These are phyloP conservation scores for Leuciscus waleckii DNA, from an alignment of 2,797 vertebrate genomes.

Conservation along the genomic window DNA sequence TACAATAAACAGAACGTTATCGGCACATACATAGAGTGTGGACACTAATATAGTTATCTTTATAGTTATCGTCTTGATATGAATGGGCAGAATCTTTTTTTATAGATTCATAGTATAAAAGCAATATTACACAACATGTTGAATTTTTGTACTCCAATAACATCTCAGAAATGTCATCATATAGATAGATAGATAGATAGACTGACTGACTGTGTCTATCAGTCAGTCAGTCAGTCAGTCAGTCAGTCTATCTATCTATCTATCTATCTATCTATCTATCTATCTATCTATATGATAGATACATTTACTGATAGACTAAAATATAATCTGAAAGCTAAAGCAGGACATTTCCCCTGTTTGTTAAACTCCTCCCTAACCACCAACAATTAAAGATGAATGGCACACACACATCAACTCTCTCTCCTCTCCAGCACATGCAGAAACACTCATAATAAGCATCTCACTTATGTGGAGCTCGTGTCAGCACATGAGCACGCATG, in stretches of 20 bases:
- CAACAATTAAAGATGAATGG: not conserved
- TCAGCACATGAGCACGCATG: conserved; percentile 15
- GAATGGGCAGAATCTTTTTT: not conserved
- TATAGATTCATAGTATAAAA: not conserved
- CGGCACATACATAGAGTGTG: not conserved
- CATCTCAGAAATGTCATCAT: not conserved
- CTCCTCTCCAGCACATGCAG: conserved; percentile 3
- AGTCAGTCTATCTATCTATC: too few species aligned
- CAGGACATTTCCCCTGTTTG: not conserved
- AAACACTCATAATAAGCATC: not conserved
- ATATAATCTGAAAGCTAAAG: not conserved
- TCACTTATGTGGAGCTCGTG: conserved; percentile 28
- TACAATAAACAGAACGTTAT: not conserved
- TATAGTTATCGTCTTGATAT: not conserved
- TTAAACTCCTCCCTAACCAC: not conserved
- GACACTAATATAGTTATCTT: not conserved
- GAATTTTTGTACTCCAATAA: not conserved
- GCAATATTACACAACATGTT: not conserved
- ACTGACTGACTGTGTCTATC: too few species aligned
- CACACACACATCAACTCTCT: not conserved
- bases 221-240: too few species aligned
- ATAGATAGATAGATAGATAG: not conserved
- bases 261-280: too few species aligned
- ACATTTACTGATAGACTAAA: not conserved
- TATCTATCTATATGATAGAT: too few species aligned